phyloP scores from a whole-genome alignment of 2,113 vertebrate species.

The Cairina moschata region DNA sequence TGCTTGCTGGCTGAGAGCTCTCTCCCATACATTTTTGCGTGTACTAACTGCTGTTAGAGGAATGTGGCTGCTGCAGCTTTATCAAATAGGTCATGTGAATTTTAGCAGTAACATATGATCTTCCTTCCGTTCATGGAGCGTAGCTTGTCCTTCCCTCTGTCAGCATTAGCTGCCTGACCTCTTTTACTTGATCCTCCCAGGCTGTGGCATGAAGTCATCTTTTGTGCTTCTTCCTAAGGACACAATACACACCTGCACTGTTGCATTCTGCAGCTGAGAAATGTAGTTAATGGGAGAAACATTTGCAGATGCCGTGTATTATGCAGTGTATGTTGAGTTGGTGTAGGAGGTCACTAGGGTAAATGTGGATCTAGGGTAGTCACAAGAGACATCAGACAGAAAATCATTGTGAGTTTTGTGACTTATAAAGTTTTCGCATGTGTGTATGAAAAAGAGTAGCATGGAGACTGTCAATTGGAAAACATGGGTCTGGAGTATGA shows the following conservation, averaged over 20 bases:
- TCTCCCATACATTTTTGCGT: neutral
- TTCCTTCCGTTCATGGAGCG: constrained; percentile 1
- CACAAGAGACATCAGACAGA: neutral
- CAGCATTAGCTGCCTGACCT: neutral
- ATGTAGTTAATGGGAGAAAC: neutral
- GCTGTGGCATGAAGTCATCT: neutral
- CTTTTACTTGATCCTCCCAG: constrained; percentile 2
- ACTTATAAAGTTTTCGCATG: neutral
- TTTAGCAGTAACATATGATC: constrained; percentile 16
- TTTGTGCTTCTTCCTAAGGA: neutral
- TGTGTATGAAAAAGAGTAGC: neutral
- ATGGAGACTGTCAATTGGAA: neutral
- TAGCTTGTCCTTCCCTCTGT: neutral
- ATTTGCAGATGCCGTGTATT: rapidly evolving
- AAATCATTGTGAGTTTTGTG: neutral
- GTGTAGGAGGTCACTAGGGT: neutral
- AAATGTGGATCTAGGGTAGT: neutral
- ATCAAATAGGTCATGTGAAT: constrained; percentile 24
- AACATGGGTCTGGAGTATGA: neutral
- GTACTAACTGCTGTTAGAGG: neutral
- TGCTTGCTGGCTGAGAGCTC: neutral
- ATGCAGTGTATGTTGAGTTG: neutral
- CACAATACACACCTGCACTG: neutral
- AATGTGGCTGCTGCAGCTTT: neutral
- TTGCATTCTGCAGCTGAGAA: neutral